Conservation (phyloP, 2,797 vertebrate species). For the Phoebastria nigripes region DNA sequence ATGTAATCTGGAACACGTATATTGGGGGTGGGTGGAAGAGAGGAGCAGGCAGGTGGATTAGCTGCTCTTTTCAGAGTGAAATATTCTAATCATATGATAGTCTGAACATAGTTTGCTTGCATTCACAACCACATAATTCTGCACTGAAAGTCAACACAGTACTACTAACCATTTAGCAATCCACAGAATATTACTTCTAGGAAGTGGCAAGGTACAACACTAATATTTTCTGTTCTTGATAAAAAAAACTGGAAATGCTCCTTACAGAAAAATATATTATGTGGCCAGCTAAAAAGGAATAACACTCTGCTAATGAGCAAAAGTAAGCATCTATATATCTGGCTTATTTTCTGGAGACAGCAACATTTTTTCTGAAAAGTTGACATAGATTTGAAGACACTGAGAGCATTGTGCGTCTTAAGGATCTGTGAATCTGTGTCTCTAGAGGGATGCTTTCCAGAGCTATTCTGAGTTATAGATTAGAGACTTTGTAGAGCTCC, state of each 20-base stretch:
- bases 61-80: neutral
- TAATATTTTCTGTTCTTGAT: neutral
- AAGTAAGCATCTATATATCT: neutral
- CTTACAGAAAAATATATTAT: neutral
- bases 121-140: neutral
- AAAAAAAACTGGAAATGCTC: neutral
- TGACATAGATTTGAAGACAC: neutral
- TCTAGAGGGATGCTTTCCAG: constrained; percentile 6
- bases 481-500: neutral
- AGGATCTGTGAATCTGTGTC: neutral
- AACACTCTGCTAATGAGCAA: neutral
- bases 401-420: neutral
- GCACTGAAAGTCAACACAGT: neutral
- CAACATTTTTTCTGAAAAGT: constrained; percentile 18
- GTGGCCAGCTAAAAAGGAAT: neutral
- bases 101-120: neutral
- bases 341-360: neutral
- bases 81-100: neutral
- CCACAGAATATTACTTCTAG: neutral
- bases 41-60: neutral
- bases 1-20: neutral
- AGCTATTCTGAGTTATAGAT: neutral
- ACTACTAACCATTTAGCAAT: neutral
- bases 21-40: neutral
- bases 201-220: neutral